phyloP scores from a whole-genome alignment of 2,797 vertebrate species.

The Anguilla pacifica region DNA sequence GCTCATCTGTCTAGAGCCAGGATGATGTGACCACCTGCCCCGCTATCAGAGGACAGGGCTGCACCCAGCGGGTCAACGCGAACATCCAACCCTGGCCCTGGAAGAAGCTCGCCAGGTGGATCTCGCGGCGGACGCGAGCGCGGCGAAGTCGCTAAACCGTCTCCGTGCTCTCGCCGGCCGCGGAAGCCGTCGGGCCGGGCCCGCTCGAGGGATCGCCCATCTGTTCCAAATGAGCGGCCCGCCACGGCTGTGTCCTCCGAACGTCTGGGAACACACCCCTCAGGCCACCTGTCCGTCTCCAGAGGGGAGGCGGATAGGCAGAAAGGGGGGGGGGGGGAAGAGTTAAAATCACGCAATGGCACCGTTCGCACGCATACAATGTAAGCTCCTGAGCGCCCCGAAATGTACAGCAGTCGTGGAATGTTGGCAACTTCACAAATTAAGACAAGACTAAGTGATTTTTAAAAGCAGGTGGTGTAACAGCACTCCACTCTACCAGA shows the following conservation, averaged over 20 bases:
- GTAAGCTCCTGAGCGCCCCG: neutral
- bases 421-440: neutral
- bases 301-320: neutral
- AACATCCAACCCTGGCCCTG: neutral
- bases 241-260: neutral
- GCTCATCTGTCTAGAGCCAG: neutral
- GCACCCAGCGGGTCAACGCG: neutral
- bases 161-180: neutral
- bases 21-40: neutral
- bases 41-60: neutral
- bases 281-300: constrained; percentile 8
- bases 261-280: neutral
- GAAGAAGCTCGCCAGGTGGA: neutral
- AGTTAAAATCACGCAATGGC: neutral
- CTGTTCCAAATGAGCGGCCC: neutral
- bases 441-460: neutral
- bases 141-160: neutral
- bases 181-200: neutral
- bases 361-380: neutral
- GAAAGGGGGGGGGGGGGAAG: neutral
- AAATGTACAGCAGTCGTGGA: neutral
- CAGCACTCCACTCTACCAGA: neutral
- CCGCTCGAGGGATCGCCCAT: neutral
- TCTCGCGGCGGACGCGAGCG: neutral
- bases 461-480: neutral